These are phyloP conservation scores for Aselliscus stoliczkanus DNA, from an alignment of 2,797 vertebrate genomes.

Conservation along the genomic window DNA sequence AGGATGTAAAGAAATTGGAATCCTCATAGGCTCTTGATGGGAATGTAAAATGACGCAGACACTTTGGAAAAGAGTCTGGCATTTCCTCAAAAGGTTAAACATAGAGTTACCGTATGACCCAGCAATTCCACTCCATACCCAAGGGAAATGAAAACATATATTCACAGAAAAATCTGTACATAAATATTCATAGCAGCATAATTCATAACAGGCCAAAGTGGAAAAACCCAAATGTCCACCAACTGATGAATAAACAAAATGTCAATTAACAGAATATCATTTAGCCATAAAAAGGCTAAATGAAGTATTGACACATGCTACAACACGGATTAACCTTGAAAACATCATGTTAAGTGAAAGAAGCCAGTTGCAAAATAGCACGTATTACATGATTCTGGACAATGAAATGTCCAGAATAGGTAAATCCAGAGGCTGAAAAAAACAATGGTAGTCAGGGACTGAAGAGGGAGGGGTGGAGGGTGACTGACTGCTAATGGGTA, in stretches of 20 bases:
- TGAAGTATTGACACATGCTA: not conserved
- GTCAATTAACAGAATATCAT: not conserved
- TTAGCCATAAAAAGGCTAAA: not conserved
- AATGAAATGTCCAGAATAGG: not conserved
- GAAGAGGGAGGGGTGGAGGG: not conserved
- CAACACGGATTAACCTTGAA: not conserved
- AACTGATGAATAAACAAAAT: not conserved
- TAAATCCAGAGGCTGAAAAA: not conserved
- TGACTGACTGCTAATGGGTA: not conserved
- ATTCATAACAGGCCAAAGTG: not conserved
- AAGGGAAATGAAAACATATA: not conserved
- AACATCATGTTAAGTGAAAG: not conserved
- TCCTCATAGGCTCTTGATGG: not conserved
- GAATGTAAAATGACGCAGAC: not conserved
- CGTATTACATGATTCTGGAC: not conserved
- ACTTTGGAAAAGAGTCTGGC: not conserved
- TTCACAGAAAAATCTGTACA: not conserved
- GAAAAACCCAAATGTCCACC: not conserved
- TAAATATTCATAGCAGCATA: not conserved
- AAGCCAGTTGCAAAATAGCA: not conserved
- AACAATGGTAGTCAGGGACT: not conserved
- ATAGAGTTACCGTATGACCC: not conserved
- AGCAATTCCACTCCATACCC: not conserved
- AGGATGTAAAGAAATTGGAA: not conserved
- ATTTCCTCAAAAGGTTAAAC: not conserved